Conservation (phyloP, 2,797 vertebrate species). For the Mormyrus proboscirostris region DNA sequence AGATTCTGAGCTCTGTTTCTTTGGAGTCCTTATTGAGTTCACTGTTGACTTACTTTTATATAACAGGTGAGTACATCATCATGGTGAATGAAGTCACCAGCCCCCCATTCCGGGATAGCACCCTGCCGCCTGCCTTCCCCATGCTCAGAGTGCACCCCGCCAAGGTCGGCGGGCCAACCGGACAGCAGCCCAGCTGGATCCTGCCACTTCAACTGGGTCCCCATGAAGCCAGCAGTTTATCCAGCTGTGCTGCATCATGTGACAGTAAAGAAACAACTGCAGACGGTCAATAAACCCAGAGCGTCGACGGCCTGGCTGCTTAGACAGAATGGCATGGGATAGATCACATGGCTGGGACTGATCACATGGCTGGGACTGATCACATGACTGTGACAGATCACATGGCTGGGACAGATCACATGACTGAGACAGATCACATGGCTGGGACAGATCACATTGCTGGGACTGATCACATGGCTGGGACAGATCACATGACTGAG, state of each 20-base stretch:
- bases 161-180: background rate
- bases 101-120: slow-evolving; percentile 47
- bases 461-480: background rate
- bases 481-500: too few relatives aligned
- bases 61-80: slow-evolving; percentile 48
- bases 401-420: background rate
- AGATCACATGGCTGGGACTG: background rate
- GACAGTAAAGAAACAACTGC: background rate
- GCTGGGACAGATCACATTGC: background rate
- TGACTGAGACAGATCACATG: too few relatives aligned
- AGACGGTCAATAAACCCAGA: background rate
- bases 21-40: background rate
- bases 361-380: background rate
- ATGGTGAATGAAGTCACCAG: slow-evolving; percentile 45
- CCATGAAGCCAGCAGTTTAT: background rate
- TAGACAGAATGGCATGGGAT: background rate
- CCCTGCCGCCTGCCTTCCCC: slow-evolving; percentile 45
- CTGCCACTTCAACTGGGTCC: background rate
- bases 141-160: slow-evolving; percentile 39
- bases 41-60: slow-evolving; percentile 8
- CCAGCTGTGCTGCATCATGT: background rate
- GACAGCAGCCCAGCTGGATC: background rate
- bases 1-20: background rate
- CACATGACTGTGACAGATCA: background rate
- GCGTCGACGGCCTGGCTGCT: background rate